Percentiles rank a stretch among this genome's conserved stretches.
Evolutionary conservation across 2,113 vertebrate genomes (phyloP).

Genomic region (Pachycephala philippinensis): DNA sequence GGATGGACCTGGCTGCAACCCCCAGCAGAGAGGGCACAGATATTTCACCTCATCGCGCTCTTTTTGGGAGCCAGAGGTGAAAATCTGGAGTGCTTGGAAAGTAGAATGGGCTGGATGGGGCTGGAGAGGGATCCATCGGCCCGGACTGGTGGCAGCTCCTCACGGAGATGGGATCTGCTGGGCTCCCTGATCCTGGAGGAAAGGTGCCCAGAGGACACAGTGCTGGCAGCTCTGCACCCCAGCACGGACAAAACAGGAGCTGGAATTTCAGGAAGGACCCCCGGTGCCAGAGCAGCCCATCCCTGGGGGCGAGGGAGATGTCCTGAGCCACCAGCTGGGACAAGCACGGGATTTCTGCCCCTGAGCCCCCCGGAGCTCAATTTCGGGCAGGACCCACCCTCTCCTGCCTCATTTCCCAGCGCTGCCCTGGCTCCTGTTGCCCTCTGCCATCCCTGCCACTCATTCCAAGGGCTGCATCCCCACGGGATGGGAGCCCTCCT

Average conservation of each 20-base stretch:
- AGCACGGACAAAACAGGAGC: fast-evolving
- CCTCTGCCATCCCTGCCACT: not conserved
- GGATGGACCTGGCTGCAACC: not conserved
- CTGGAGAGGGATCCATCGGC: fast-evolving
- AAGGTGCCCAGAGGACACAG: fast-evolving
- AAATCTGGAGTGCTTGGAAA: not conserved
- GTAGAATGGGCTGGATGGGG: not conserved
- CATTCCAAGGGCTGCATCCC: not conserved
- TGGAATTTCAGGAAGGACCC: not conserved
- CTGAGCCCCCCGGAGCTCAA: fast-evolving
- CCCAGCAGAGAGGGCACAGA: not conserved
- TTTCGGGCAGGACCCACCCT: not conserved
- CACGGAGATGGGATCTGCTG: not conserved
- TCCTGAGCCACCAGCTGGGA: no score
- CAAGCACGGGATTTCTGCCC: not conserved
- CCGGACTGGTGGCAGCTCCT: not conserved
- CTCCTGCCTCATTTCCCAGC: not conserved
- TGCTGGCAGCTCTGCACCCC: not conserved
- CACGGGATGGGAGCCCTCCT: not conserved
- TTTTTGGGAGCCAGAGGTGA: not conserved
- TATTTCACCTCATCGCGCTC: not conserved
- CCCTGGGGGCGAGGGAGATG: fast-evolving
- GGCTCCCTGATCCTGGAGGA: not conserved
- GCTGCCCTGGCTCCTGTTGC: not conserved
- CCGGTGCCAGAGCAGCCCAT: not conserved